Evolutionary conservation across 2,113 vertebrate species (phyloP).

Genomic region (Oryctolagus cuniculus): DNA sequence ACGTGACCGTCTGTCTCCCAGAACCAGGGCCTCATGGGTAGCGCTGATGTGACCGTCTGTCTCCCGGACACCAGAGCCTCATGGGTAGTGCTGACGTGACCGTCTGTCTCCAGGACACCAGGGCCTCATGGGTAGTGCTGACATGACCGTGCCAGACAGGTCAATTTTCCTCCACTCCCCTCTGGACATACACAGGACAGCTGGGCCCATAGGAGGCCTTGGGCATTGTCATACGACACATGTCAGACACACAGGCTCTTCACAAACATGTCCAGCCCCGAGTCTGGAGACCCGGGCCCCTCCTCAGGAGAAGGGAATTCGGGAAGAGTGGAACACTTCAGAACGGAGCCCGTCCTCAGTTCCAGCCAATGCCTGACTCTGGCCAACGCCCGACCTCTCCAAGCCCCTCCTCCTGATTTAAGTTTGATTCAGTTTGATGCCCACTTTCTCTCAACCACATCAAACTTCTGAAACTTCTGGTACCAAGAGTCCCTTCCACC

Average conservation of each 20-base stretch:
- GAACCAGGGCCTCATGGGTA: no score
- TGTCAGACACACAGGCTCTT: background rate
- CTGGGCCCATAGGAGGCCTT: background rate
- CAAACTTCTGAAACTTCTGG: background rate
- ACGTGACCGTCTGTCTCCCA: no score
- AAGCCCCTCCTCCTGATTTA: background rate
- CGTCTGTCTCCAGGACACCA: no score
- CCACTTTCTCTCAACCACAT: background rate
- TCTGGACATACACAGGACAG: fast-evolving
- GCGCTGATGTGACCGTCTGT: no score
- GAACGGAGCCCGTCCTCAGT: background rate
- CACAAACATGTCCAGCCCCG: background rate
- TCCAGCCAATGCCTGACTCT: background rate
- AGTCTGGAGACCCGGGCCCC: background rate
- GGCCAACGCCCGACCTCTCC: background rate
- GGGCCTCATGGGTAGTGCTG: no score
- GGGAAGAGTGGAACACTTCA: no score
- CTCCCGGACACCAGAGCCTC: no score
- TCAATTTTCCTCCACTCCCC: background rate
- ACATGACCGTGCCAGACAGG: no score
- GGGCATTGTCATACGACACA: fast-evolving
- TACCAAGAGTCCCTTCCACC: background rate
- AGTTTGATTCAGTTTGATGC: background rate
- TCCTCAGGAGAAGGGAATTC: background rate
- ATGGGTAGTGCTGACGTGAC: no score